Base-by-base conservation (phyloP, 2,888 invertebrate species). In the Anthophora plumipes region DNA sequence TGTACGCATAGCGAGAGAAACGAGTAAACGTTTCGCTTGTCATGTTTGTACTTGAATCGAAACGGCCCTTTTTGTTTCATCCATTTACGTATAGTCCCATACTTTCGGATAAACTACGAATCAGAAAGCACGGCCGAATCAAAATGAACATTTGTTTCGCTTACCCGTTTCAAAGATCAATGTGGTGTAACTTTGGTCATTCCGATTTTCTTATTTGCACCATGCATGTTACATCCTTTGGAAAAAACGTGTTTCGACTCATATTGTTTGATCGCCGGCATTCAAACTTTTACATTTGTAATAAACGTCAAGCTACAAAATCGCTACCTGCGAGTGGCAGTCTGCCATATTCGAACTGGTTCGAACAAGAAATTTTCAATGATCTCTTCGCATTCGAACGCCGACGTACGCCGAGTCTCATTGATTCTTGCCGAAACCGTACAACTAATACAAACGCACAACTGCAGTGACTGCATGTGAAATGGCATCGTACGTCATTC, bases 321-420 rank as follows among this genome's bases (percentile, higher is more conserved):
- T 82, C 77, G 82, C 80, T 71, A 67, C 22, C 71, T 79, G 79
- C 70, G 79, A 66, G 71, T 60, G 70, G 70, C 71, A 67, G 86
- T 85, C 90, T 88, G 89, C 90, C 90, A 90, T 90, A 84, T 90
- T 89, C 82, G 72, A 70, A 74, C 73, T 61, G 60, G 46, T 70
- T 50, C 43, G 57, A 69, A 66, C 73, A 52, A 75, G 68, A 75
- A 59, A 79, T 77, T 80, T 75, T 71, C 80, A 78, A 73, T 61
- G 59, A 60, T 61, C 63, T 69, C 50, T 31, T 31, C 63, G 50
- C 31, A 67, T n/a, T 63, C 69, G 63, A 63, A 64, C 46, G 39
- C 52, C 59, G 54, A 43, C 61, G 52, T 22, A 68, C 25, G 48
- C 4, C 31, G 31, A 31, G 31, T 31, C 31, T 31, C 31, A 4